These are phyloP conservation scores for Tetanocera ferruginea DNA, from an alignment of 2,888 invertebrate species.

Conservation along the genomic window DNA sequence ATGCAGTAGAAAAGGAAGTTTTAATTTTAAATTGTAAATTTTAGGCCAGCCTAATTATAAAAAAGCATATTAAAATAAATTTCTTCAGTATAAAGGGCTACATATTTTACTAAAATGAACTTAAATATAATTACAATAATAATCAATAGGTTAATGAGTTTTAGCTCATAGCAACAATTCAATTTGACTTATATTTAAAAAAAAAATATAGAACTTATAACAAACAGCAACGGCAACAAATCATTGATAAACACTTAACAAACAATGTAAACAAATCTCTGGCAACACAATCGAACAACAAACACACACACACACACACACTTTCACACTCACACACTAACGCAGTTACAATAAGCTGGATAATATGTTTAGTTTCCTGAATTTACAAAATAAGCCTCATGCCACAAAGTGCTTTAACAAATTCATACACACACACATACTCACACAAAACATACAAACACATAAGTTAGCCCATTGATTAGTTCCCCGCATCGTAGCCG, in stretches of 20 bases:
- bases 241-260: slow-evolving; percentile 35
- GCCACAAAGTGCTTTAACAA: slow-evolving; percentile 34
- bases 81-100: background rate
- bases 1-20: too few relatives aligned
- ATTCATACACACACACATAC: slow-evolving; percentile 33
- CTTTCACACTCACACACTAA: background rate
- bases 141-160: background rate
- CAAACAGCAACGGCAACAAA: slow-evolving; percentile 21
- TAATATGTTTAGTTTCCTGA: background rate
- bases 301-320: slow-evolving; percentile 11
- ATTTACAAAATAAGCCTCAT: slow-evolving; percentile 13
- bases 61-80: background rate
- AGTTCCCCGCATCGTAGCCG: background rate
- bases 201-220: background rate
- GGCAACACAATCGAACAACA: slow-evolving; percentile 31
- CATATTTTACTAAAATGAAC: background rate
- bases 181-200: background rate
- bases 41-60: too few relatives aligned
- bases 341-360: background rate
- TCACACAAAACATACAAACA: background rate
- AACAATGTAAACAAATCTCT: slow-evolving; percentile 32
- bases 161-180: background rate
- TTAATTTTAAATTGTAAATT: too few relatives aligned
- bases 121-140: background rate
- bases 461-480: background rate